Percentiles rank a stretch among this genome's conserved stretches.
Conservation (phyloP, 2,113 vertebrate species). For the Protobothrops flavoviridis region DNA sequence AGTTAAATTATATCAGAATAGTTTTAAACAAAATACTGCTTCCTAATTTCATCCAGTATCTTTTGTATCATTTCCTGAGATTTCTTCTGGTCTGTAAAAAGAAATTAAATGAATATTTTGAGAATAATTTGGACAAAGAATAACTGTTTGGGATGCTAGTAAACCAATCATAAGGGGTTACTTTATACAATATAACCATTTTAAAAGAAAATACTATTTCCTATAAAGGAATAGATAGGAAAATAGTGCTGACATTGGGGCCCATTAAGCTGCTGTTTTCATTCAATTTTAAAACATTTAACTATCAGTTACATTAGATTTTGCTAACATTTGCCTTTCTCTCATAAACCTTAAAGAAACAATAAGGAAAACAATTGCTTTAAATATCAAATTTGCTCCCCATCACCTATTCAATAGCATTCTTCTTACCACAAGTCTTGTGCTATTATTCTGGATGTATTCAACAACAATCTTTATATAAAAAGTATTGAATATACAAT, state of each 20-base stretch:
- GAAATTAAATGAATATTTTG: not conserved
- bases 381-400: not conserved
- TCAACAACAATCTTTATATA: not conserved
- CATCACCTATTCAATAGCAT: no score
- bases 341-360: conserved; percentile 2
- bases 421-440: not conserved
- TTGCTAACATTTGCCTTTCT: conserved; percentile 37
- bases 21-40: conserved; percentile 58
- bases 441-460: not conserved
- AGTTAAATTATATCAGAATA: conserved; percentile 54
- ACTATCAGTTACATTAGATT: conserved; percentile 36
- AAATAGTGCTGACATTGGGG: conserved; percentile 53
- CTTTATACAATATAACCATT: not conserved
- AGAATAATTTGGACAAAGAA: not conserved
- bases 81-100: not conserved
- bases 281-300: conserved; percentile 32
- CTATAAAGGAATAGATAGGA: conserved; percentile 49
- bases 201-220: conserved; percentile 57
- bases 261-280: conserved; percentile 47
- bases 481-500: not conserved
- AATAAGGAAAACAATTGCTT: not conserved
- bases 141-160: not conserved
- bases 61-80: not conserved
- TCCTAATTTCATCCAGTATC: conserved; percentile 25
- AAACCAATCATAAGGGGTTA: not conserved